Evolutionary conservation across 2,797 vertebrate genomes (phyloP), one percentile per base, ranked within the genome.

Genomic region (Crenuchus spilurus): DNA sequence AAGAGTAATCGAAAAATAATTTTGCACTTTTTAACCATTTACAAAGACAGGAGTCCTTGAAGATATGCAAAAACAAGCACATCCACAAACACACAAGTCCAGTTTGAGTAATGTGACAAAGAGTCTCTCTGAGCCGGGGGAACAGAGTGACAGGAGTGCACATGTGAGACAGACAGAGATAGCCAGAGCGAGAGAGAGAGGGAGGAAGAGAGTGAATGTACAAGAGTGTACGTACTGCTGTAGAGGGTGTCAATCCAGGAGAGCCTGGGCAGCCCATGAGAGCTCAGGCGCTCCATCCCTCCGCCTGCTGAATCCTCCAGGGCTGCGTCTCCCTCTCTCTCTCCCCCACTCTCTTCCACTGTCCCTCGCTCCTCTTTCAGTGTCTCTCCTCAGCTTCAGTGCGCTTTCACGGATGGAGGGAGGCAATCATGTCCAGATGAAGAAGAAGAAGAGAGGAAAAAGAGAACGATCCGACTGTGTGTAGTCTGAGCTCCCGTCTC

Each of bases 231-330:
- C 96, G 33, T 97, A 98, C 97, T 97, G 95, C 95, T 96, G 86
- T 98, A 98, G 79, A 98, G 96, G 48, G 97, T 98, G 93, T 98
- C 95, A 86, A 99, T 98, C 97, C 97, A 98, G 86, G 97, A 98
- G 86, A 99, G 96, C 83, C 95, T 93, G 77, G 97, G 95, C 88
- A 96, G 94, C 88, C 95, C 95, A 65, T 88, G 95, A 80, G 96
- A 94, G 89, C 96, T 98, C 79, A 96, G 91, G 74, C 95, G 97
- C 91, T 98, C 97, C 97, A 99, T 99, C 89, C 91, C 94, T 81
- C 62, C 52, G 58, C 48, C 70, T 73, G 65, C 78, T 14, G 85
- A 83, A 81, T 77, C 80, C 70, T 82, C 81, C 84, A 88, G 86
- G 80, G 82, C 81, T 87, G 82, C 83, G 72, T 77, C 84, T 69